These are phyloP conservation scores for Lemur catta DNA, from an alignment of 2,797 vertebrate genomes.

Conservation along the genomic window DNA sequence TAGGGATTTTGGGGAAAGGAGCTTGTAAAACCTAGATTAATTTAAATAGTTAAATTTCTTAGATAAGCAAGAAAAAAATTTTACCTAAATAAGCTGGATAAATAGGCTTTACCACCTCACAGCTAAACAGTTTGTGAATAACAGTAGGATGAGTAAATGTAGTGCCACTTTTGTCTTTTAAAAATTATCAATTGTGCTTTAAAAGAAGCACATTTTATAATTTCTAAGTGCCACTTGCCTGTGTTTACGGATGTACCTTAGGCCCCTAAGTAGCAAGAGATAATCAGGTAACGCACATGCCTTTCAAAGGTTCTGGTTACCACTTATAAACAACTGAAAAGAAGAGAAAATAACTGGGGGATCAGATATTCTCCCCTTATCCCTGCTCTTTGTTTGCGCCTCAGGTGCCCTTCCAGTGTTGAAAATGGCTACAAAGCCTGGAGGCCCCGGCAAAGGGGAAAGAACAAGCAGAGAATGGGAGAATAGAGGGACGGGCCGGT, in stretches of 20 bases:
- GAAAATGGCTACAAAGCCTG: background rate
- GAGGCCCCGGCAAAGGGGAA: background rate
- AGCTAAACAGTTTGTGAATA: background rate
- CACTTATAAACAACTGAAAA: background rate
- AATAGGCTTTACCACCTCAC: background rate
- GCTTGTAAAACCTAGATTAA: background rate
- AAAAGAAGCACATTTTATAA: background rate
- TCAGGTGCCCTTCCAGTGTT: background rate
- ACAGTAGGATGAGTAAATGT: background rate
- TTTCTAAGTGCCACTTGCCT: background rate
- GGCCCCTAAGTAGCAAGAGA: background rate
- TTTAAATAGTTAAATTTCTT: background rate
- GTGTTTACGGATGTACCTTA: background rate
- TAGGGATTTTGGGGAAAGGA: background rate
- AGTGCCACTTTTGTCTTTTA: background rate
- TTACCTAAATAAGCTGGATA: background rate
- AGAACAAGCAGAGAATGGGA: background rate
- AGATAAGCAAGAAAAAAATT: background rate
- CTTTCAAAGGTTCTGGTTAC: background rate
- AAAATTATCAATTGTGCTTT: background rate
- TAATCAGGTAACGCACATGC: background rate
- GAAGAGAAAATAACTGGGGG: background rate
- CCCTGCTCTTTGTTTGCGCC: background rate
- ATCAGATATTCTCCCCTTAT: background rate
- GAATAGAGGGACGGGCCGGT: background rate